A percentile compares a stretch with the other conserved stretches of the same genome.
These are phyloP conservation scores for Aphodius granarius DNA, from an alignment of 2,888 invertebrate species.

Conservation along the genomic window DNA sequence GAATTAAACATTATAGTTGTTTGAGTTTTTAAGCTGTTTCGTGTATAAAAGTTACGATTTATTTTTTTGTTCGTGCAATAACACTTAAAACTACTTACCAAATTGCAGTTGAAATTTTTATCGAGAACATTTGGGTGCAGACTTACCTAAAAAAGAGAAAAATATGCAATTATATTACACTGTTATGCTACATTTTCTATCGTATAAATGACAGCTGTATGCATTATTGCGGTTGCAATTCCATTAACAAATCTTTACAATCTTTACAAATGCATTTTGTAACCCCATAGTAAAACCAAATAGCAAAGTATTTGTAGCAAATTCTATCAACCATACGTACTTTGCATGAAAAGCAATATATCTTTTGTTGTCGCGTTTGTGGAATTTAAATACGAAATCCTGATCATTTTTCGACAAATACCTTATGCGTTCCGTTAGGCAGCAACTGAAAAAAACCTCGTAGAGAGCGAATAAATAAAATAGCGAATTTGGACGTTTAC, in stretches of 20 bases:
- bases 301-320: too few species aligned
- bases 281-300: too few species aligned
- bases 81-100: not conserved
- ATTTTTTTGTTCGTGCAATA: too few species aligned
- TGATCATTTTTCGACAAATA: not conserved
- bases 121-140: not conserved
- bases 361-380: not conserved
- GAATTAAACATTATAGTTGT: not conserved
- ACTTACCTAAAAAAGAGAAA: not conserved
- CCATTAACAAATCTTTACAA: too few species aligned
- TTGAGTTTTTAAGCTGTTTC: not conserved
- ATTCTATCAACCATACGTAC: too few species aligned
- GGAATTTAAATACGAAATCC: not conserved
- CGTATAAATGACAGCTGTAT: not conserved
- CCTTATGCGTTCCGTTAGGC: not conserved
- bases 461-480: not conserved
- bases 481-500: not conserved
- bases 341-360: not conserved
- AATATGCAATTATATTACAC: not conserved
- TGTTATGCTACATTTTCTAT: not conserved
- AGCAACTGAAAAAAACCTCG: not conserved
- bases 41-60: not conserved
- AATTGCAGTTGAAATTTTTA: not conserved
- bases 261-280: too few species aligned
- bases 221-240: too few species aligned